Percentiles rank a stretch among this genome's conserved stretches.
These are phyloP conservation scores for Drosophila virilis DNA, from an alignment of 1,140 invertebrate genomes.

Conservation along the genomic window DNA sequence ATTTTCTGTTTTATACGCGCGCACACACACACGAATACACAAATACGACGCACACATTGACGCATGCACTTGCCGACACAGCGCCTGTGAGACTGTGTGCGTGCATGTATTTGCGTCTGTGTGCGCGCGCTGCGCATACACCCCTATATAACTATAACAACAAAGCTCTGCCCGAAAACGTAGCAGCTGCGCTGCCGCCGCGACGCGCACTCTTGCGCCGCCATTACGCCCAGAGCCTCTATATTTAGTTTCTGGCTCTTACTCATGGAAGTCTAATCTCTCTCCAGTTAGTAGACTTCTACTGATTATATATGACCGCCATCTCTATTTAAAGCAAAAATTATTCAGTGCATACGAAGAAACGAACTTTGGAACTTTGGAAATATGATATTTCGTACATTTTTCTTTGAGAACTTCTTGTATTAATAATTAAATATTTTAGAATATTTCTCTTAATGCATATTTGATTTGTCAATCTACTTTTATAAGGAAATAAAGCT, in stretches of 20 bases:
- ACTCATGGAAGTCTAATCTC: conserved; percentile 16
- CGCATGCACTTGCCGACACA: conserved; percentile 14
- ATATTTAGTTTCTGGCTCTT: background rate
- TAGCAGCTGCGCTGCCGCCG: conserved; percentile 33
- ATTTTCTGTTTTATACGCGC: conserved; percentile 84
- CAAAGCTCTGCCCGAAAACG: conserved; percentile 48
- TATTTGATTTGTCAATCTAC: no score
- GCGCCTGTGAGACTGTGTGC: conserved; percentile 21
- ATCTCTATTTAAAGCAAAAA: conserved; percentile 25
- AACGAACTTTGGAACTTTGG: background rate
- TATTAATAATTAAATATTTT: no score
- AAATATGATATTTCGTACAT: no score
- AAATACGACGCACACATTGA: conserved; percentile 51
- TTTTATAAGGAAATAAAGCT: no score
- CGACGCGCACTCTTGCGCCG: conserved; percentile 33
- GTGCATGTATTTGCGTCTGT: conserved; percentile 23
- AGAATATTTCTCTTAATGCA: no score
- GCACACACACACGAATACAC: conserved; percentile 62
- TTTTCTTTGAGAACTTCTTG: no score
- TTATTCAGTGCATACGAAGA: background rate
- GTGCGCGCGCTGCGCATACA: conserved; percentile 50
- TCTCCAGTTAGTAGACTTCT: background rate
- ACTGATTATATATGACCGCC: conserved; percentile 14
- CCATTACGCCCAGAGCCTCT: conserved; percentile 58
- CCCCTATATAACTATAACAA: conserved; percentile 48